Evolutionary conservation across 2,797 vertebrate genomes (phyloP), one percentile per base, ranked within the genome.

Genomic region (Gymnoscopelus braueri): DNA sequence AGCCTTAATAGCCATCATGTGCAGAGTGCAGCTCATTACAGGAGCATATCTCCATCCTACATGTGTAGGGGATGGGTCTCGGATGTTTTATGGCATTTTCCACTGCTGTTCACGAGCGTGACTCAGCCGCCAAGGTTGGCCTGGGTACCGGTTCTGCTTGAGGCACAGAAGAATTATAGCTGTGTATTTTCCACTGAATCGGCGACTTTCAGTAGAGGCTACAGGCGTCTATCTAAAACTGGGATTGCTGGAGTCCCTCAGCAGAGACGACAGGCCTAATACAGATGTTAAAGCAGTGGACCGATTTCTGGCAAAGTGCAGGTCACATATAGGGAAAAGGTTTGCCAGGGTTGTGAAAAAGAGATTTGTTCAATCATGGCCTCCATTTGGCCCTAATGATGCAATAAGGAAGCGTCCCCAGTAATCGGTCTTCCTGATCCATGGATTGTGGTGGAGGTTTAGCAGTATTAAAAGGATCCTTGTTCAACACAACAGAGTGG

Each of bases 1-100:
- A 78, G 74, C 57, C 67, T 73, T 83, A 79, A 85, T 72, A 60
- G 72, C 83, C 26, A 79, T 86, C 26, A 79, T 86, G 87, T 87
- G 78, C 80, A 44, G 67, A 66, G 80, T 81, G 75, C 73, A 85
- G 58, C 81, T 81, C 77, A 80, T 88, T 75, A 86, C 11, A 19
- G 65, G 60, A 14, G 15, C 74, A 47, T 54, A 71, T 86, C 81
- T 84, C 51, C 4, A 32, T 54, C 35, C 63, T 68, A 26, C 78
- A 78, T 71, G 56, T 75, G 75, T 67, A 60, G 10, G 35, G 39
- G 19, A 72, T 0, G 39, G 19, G 14, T 23, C 78, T 77, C 71
- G 7, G 63, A 69, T 78, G 77, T 76, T 83, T 84, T 57, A 74
- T 48, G 29, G 55, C 8, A 7, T 81, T 83, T 84, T 83, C 73